Conservation (phyloP, 2,888 invertebrate species). For the Eupeodes luniger region DNA sequence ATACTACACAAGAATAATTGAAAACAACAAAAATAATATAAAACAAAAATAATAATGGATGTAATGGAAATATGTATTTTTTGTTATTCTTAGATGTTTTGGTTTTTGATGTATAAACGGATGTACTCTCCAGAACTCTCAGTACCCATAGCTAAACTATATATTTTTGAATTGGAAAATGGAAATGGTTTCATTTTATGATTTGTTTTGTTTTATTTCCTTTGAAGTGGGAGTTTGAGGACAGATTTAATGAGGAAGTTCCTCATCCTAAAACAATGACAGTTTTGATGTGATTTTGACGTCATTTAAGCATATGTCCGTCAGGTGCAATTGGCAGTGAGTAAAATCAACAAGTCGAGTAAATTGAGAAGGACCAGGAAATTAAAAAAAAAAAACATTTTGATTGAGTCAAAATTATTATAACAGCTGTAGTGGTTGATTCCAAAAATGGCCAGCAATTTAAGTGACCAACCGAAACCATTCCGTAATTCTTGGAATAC, state of each 20-base stretch:
- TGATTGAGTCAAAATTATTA: too few species aligned
- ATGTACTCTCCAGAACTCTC: constrained; percentile 10
- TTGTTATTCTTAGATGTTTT: constrained; percentile 50
- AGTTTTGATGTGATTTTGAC: too few species aligned
- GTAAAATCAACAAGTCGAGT: too few species aligned
- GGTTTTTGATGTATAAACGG: constrained; percentile 38
- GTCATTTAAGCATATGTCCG: too few species aligned
- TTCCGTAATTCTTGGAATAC: too few species aligned
- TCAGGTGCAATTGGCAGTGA: constrained; percentile 5
- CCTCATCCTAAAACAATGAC: background rate
- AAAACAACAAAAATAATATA: background rate
- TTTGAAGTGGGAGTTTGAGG: constrained; percentile 23
- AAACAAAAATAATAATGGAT: constrained; percentile 5
- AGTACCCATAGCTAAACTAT: background rate
- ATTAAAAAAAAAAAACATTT: too few species aligned
- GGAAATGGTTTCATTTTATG: constrained; percentile 22
- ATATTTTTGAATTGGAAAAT: constrained; percentile 21
- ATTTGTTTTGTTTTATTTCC: background rate
- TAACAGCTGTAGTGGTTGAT: too few species aligned
- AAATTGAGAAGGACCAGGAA: too few species aligned
- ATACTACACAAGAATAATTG: constrained; percentile 24
- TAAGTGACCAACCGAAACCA: too few species aligned
- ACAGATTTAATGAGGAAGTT: constrained; percentile 8
- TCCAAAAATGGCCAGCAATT: too few species aligned
- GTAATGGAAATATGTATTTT: constrained; percentile 48